A percentile compares a stretch with the other conserved stretches of the same genome.
Conservation (phyloP, 2,888 invertebrate genomes). For the Galerucella calmariensis region DNA sequence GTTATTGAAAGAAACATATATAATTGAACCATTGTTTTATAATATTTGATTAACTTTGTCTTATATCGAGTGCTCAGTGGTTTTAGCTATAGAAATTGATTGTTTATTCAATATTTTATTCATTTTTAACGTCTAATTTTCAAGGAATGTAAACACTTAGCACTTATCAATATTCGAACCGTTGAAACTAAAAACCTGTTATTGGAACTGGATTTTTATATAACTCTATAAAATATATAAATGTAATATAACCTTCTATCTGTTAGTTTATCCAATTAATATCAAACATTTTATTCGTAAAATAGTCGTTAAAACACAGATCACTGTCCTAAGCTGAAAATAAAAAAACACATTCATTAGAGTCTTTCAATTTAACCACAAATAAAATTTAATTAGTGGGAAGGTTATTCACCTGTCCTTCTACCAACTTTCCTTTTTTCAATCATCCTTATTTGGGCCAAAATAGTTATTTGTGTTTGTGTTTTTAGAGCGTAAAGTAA, state of each 20-base stretch:
- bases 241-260: background rate
- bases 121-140: background rate
- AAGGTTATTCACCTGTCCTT: conserved; percentile 21
- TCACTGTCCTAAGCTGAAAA: conserved; percentile 15
- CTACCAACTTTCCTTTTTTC: background rate
- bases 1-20: too few relatives aligned
- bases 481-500: too few relatives aligned
- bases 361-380: conserved; percentile 17
- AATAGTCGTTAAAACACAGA: background rate
- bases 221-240: background rate
- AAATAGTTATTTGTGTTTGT: too few relatives aligned
- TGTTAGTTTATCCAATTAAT: background rate
- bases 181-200: background rate
- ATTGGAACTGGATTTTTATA: background rate
- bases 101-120: too few relatives aligned
- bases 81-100: too few relatives aligned
- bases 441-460: too few relatives aligned
- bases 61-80: too few relatives aligned
- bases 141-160: background rate
- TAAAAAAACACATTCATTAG: conserved; percentile 11
- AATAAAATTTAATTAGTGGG: conserved; percentile 19
- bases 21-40: too few relatives aligned
- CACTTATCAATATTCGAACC: background rate
- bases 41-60: too few relatives aligned
- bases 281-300: background rate